These are phyloP conservation scores for Neodon shergylaensis DNA, from an alignment of 2,113 vertebrate species.

Conservation along the genomic window DNA sequence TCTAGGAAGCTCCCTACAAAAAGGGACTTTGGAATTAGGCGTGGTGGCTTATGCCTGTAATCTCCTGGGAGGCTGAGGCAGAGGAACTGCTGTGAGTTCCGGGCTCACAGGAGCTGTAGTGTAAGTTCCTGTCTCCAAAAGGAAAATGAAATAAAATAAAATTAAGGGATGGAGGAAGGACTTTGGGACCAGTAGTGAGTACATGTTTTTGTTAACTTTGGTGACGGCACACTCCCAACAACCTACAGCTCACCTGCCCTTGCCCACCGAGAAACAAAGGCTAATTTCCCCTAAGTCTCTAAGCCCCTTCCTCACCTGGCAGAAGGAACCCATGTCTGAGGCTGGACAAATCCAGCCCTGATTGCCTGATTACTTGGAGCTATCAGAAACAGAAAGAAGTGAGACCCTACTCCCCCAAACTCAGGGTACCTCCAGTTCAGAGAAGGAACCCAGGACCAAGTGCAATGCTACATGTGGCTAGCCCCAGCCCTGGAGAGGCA, in stretches of 20 bases:
- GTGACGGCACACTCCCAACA: background rate
- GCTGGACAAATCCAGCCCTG: background rate
- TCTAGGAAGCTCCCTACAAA: constrained; percentile 56
- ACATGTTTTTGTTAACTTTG: background rate
- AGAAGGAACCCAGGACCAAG: background rate
- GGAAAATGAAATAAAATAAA: background rate
- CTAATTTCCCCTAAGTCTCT: background rate
- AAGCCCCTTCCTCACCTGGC: constrained; percentile 42
- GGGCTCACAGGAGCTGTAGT: background rate
- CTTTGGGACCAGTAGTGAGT: background rate
- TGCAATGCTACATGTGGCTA: background rate
- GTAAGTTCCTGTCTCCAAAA: background rate
- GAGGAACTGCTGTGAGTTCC: background rate
- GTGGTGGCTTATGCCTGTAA: background rate
- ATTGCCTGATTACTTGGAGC: rapidly evolving
- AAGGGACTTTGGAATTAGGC: background rate
- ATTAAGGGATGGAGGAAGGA: background rate
- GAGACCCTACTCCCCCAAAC: background rate
- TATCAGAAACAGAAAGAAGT: no score
- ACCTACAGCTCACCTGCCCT: constrained; percentile 53
- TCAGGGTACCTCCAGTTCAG: rapidly evolving
- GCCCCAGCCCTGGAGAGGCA: background rate
- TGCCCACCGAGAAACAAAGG: constrained; percentile 78
- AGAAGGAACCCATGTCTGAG: no score
- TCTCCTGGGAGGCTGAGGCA: background rate